Percentiles rank a stretch among this genome's conserved stretches.
These are phyloP conservation scores for Protobothrops mucrosquamatus DNA, from an alignment of 2,113 vertebrate species.

Conservation along the genomic window DNA sequence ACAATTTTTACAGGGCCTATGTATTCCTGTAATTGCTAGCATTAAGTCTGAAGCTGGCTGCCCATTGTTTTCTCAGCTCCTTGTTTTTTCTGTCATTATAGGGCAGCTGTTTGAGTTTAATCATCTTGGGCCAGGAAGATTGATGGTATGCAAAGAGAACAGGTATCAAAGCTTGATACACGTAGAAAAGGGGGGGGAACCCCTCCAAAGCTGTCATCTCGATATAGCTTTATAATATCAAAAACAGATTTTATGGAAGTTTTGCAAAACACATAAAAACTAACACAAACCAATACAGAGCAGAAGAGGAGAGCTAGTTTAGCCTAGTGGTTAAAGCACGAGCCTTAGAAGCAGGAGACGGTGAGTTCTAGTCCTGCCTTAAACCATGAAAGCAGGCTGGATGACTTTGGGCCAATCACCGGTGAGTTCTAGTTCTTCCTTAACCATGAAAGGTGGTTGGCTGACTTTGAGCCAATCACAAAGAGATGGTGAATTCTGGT, in stretches of 20 bases:
- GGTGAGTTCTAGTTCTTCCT: too few relatives aligned
- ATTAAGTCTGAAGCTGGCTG: background rate
- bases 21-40: background rate
- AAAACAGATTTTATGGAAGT: background rate
- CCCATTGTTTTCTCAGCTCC: background rate
- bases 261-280: background rate
- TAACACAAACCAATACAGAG: background rate
- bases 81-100: background rate
- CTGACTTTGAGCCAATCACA: background rate
- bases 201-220: background rate
- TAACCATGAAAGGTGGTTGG: background rate
- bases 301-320: background rate
- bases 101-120: background rate
- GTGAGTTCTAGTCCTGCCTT: background rate
- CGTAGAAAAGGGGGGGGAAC: fast-evolving
- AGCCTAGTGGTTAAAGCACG: background rate
- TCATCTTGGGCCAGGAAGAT: background rate
- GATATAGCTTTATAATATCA: background rate
- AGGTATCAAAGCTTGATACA: background rate
- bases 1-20: background rate
- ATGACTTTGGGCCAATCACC: too few relatives aligned
- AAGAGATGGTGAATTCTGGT: background rate
- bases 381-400: background rate
- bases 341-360: background rate
- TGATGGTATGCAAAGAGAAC: background rate